Conservation (phyloP, 35 echinoderm and acorn worm genomes). For the Diadema setosum region DNA sequence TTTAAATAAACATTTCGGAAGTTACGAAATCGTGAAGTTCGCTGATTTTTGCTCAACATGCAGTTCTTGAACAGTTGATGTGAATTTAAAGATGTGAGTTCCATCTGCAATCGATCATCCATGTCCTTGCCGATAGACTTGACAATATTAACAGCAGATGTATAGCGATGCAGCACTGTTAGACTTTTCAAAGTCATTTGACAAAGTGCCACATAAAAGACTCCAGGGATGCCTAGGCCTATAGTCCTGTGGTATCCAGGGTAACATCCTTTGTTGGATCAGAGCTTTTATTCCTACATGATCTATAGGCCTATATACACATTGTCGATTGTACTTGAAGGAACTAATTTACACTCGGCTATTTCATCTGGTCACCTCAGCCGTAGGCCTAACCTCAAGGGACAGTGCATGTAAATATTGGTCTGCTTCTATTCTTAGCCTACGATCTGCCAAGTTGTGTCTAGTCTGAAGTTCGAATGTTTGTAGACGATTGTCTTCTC, state of each 20-base stretch:
- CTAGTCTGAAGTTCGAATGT: not conserved
- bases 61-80: too few relatives aligned
- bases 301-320: too few relatives aligned
- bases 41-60: too few relatives aligned
- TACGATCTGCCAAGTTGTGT: not conserved
- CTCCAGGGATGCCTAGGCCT: not conserved
- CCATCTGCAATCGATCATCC: not conserved
- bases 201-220: not conserved
- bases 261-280: not conserved
- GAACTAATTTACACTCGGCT: not conserved
- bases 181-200: not conserved
- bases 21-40: too few relatives aligned
- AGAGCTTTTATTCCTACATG: not conserved
- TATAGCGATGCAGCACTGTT: not conserved
- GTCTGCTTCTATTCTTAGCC: not conserved
- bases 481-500: not conserved
- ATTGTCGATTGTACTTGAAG: not conserved
- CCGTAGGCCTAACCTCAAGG: not conserved
- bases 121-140: too few relatives aligned
- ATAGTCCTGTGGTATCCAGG: not conserved
- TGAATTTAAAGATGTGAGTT: too few relatives aligned
- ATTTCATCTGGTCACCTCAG: too few relatives aligned
- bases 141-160: not conserved
- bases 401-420: not conserved
- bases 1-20: too few relatives aligned